A percentile compares a stretch with the other conserved stretches of the same genome.
Conservation (phyloP, 2,888 invertebrate genomes). For the Scrobipalpa costella region DNA sequence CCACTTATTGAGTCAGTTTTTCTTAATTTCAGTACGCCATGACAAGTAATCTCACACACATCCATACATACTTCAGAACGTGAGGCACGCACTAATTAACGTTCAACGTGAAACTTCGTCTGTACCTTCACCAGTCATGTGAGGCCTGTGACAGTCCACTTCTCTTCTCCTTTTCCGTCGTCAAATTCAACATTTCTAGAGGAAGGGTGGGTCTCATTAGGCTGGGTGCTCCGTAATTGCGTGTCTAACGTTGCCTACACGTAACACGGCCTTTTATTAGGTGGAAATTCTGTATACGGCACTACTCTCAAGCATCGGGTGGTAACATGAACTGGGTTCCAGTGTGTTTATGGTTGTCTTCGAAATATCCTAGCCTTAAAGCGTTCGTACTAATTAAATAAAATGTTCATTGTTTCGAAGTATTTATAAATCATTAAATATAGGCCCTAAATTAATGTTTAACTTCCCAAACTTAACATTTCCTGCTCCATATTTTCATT, state of each 20-base stretch:
- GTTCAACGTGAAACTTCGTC: slow-evolving; percentile 76
- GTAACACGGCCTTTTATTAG: slow-evolving; percentile 79
- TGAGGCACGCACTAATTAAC: slow-evolving; percentile 79
- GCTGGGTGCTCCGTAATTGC: slow-evolving; percentile 71
- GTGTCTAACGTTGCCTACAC: slow-evolving; percentile 77
- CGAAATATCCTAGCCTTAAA: slow-evolving; percentile 31
- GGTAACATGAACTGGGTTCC: slow-evolving; percentile 57
- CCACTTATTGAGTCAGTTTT: slow-evolving; percentile 42
- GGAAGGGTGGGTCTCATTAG: slow-evolving; percentile 59
- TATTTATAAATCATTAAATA: too few relatives aligned
- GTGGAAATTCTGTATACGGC: slow-evolving; percentile 77
- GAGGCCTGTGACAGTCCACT: slow-evolving; percentile 58
- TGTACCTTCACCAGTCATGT: slow-evolving; percentile 59
- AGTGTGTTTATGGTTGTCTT: slow-evolving; percentile 38
- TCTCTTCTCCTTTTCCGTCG: slow-evolving; percentile 53
- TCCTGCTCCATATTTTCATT: slow-evolving; percentile 46
- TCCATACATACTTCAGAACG: slow-evolving; percentile 66
- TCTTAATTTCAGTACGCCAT: slow-evolving; percentile 43
- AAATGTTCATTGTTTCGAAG: too few relatives aligned
- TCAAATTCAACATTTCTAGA: slow-evolving; percentile 43
- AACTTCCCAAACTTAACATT: not conserved
- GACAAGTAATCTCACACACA: slow-evolving; percentile 58
- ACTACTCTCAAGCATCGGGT: slow-evolving; percentile 60
- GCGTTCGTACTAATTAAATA: not conserved
- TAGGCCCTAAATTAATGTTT: too few relatives aligned